Base-by-base conservation (phyloP, 2,113 vertebrate species). In the Spea bombifrons region DNA sequence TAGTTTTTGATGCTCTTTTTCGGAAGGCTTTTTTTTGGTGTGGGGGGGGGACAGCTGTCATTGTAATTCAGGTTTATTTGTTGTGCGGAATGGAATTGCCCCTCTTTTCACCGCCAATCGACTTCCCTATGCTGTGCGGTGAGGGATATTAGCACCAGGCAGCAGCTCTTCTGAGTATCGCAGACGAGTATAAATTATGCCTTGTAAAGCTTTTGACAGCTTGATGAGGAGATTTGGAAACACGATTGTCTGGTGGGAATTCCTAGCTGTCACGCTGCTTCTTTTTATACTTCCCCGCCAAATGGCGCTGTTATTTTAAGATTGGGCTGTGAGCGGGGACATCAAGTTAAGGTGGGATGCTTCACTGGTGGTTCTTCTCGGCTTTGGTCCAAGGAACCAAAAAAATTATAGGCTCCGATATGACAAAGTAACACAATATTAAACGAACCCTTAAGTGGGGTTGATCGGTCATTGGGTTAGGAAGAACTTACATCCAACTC, bases 161-260 rank as follows among this genome's bases (percentile, higher is more conserved):
- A 78, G 76, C 2, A 78, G 47, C 63, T 48, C 48, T 71, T 71
- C 55, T n/a, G 68, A 78, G 76, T 64, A 57, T 71, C 66, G 47
- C 68, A 78, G 76, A 79, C 44, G 64, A 80, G 64, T 80, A 80
- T 80, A 80, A 80, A 80, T 80, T 80, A 80, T 80, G 71, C 71
- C 71, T 80, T 80, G 71, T 80, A 80, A 80, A 80, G 77, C 77
- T 67, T 79, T 73, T 80, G 77, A 80, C 77, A 80, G 77, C 65
- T 80, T 80, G 77, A 80, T 73, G 71, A 80, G 77, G 73, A 73
- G 77, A 80, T 80, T 80, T 73, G 71, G 77, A 80, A 80, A 80
- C 71, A 80, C 49, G 48, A 80, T 80, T 80, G 77, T 80, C 77
- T 80, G 43, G 50, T 59, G 77, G 77, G 77, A 80, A 73, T 80